Evolutionary conservation across 2,113 vertebrate species (phyloP).

Genomic region (Pipra filicauda): DNA sequence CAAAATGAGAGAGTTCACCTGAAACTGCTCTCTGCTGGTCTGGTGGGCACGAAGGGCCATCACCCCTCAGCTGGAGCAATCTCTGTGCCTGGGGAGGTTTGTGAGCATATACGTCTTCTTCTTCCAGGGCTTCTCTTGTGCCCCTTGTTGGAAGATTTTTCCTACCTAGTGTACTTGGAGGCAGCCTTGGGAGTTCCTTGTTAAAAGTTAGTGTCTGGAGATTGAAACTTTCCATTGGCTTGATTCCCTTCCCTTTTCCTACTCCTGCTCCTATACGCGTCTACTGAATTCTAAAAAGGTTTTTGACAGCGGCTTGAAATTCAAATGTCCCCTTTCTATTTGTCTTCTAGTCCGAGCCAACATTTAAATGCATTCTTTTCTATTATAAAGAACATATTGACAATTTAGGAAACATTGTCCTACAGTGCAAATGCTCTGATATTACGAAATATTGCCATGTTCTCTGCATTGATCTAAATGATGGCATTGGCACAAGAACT

Average conservation of each 20-base stretch:
- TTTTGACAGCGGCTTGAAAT: background rate
- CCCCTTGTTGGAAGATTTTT: background rate
- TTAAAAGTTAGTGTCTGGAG: background rate
- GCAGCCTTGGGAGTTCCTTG: background rate
- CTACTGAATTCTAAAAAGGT: conserved; percentile 44
- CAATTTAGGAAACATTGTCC: conserved; percentile 41
- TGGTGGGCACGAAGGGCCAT: background rate
- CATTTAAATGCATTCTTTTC: conserved; percentile 34
- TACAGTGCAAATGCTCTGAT: background rate
- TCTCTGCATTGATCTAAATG: conserved; percentile 16
- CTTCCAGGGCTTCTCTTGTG: background rate
- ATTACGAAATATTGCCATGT: conserved; percentile 29
- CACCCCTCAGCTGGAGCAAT: background rate
- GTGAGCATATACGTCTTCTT: background rate
- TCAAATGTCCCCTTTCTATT: conserved; percentile 1
- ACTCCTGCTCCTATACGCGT: background rate
- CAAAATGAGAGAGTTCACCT: background rate
- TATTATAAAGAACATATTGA: conserved; percentile 38
- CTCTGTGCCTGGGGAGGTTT: background rate
- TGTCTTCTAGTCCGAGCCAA: conserved; percentile 30
- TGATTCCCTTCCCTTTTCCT: background rate
- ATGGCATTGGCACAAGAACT: conserved; percentile 17
- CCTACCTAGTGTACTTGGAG: background rate
- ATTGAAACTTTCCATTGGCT: background rate
- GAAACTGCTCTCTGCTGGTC: background rate